Evolutionary conservation across 2,113 vertebrate genomes (phyloP).

Genomic region (Pandion haliaetus): DNA sequence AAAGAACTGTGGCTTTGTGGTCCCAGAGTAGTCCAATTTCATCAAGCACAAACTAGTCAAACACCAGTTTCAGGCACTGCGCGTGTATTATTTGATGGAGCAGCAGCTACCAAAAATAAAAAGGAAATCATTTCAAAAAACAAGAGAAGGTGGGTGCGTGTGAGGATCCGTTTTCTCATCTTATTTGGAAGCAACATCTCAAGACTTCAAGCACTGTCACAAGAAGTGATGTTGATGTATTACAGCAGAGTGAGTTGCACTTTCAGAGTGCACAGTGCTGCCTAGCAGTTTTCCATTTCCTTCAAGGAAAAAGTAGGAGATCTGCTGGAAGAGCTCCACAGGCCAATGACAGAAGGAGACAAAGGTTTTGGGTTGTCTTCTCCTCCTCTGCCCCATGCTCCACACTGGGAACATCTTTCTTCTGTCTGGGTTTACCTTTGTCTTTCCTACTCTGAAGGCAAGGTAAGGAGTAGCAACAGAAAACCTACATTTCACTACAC

Average conservation of each 20-base stretch:
- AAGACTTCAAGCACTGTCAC: neutral
- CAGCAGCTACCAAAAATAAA: neutral
- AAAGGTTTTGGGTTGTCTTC: neutral
- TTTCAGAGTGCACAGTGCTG: neutral
- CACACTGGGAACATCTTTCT: neutral
- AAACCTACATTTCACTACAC: neutral
- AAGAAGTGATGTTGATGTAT: neutral
- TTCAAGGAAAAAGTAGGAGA: neutral
- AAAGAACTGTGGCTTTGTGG: neutral
- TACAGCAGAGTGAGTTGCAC: neutral
- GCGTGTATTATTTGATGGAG: neutral
- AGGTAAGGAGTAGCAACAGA: neutral
- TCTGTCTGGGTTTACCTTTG: neutral
- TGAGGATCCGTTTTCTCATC: neutral
- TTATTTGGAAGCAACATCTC: neutral
- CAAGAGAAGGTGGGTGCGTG: neutral
- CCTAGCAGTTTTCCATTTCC: neutral
- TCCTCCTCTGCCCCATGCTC: neutral
- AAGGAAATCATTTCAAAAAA: neutral
- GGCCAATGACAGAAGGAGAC: neutral
- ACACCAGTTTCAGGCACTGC: neutral
- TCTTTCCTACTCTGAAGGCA: neutral
- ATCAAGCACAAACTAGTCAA: neutral
- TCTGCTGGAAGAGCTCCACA: neutral
- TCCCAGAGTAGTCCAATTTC: neutral